phyloP scores from a whole-genome alignment of 2,888 invertebrate species.

The Choristoneura rosaceana region DNA sequence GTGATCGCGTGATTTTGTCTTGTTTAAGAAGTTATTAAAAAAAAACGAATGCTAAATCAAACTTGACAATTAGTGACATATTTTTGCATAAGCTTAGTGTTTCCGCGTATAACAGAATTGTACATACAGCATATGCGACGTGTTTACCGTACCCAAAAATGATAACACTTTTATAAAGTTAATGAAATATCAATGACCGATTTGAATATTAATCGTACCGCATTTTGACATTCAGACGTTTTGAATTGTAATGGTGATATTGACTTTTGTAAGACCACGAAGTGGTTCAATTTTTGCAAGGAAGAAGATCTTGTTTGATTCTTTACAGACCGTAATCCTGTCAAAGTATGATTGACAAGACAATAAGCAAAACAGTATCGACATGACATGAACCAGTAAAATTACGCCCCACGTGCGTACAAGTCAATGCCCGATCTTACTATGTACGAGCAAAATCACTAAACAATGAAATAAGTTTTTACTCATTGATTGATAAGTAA shows the following conservation, averaged over 20 bases:
- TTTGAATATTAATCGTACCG: background rate
- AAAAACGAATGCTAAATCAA: background rate
- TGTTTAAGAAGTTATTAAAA: too few relatives aligned
- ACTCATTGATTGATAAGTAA: background rate
- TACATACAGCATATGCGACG: background rate
- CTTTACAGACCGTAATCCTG: conserved; percentile 4
- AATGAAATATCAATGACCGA: background rate
- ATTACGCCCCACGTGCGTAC: conserved; percentile 12
- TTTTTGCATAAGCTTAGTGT: background rate
- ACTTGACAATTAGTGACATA: background rate
- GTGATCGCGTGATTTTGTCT: too few relatives aligned
- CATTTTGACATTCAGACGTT: background rate
- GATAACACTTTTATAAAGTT: background rate
- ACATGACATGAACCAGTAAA: conserved; percentile 29
- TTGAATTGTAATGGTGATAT: background rate
- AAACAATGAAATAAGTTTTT: conserved; percentile 3
- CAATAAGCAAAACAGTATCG: conserved; percentile 28
- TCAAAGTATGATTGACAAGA: conserved; percentile 39
- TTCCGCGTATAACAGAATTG: conserved; percentile 31
- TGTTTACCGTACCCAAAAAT: conserved; percentile 3
- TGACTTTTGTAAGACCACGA: background rate
- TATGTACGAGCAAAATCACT: conserved; percentile 17
- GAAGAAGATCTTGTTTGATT: conserved; percentile 7
- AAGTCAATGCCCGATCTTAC: conserved; percentile 29
- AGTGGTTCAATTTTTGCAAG: background rate